Evolutionary conservation across 2,888 invertebrate genomes (phyloP).

Genomic region (Cyclophora albipunctata): DNA sequence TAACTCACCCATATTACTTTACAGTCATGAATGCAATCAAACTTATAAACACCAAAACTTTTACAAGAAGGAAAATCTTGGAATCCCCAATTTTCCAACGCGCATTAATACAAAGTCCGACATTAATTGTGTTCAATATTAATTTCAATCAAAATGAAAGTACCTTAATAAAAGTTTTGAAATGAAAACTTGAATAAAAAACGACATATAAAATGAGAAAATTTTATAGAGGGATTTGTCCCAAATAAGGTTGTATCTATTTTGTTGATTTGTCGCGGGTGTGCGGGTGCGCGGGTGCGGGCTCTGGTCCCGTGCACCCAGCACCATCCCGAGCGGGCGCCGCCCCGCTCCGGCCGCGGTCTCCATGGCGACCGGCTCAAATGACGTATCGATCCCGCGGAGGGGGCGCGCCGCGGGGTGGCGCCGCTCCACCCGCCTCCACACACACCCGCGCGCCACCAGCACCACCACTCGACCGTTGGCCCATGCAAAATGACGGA

Average conservation of each 20-base stretch:
- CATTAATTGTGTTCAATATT: too few relatives aligned
- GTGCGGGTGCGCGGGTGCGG: slow-evolving; percentile 50
- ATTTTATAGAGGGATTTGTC: slow-evolving; percentile 58
- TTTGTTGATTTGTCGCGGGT: slow-evolving; percentile 53
- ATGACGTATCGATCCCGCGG: slow-evolving; percentile 75
- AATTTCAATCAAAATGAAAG: slow-evolving; percentile 5
- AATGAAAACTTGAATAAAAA: slow-evolving; percentile 26
- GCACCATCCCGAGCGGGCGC: slow-evolving; percentile 66
- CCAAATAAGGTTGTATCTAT: slow-evolving; percentile 61
- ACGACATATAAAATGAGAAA: slow-evolving; percentile 37
- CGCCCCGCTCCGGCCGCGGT: slow-evolving; percentile 74
- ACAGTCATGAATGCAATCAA: too few relatives aligned
- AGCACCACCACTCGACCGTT: slow-evolving; percentile 67
- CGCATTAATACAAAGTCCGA: too few relatives aligned
- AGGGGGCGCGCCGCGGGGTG: slow-evolving; percentile 55
- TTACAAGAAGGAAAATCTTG: too few relatives aligned
- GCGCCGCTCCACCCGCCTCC: slow-evolving; percentile 70
- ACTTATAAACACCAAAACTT: too few relatives aligned
- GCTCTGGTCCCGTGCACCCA: slow-evolving; percentile 66
- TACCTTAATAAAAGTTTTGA: slow-evolving; percentile 12
- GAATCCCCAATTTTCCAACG: neutral
- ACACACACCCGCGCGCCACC: slow-evolving; percentile 51
- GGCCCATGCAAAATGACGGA: slow-evolving; percentile 76
- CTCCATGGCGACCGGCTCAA: slow-evolving; percentile 75
- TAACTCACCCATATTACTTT: too few relatives aligned